Percentiles rank a stretch among this genome's conserved stretches.
phyloP scores from a whole-genome alignment of 2,888 invertebrate species.

The Apotomis capreana region DNA sequence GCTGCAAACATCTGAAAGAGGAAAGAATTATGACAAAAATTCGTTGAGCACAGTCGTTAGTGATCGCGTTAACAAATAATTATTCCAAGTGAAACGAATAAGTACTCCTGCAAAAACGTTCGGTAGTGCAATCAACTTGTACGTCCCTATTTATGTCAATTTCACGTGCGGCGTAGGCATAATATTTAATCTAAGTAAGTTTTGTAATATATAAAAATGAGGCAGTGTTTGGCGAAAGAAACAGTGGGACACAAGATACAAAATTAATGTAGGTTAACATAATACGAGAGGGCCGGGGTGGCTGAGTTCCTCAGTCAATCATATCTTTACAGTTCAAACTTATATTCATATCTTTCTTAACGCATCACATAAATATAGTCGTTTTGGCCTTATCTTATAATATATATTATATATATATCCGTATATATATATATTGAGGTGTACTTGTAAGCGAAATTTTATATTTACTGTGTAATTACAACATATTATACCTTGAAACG shows the following conservation, averaged over 20 bases:
- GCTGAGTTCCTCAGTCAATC: conserved; percentile 1
- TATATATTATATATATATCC: no score
- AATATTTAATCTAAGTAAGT: conserved; percentile 16
- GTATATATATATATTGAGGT: no score
- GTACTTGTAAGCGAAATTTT: no score
- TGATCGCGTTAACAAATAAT: no score
- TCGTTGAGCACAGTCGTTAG: neutral
- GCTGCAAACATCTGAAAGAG: neutral
- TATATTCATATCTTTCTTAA: no score
- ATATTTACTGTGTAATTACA: no score
- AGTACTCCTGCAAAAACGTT: neutral
- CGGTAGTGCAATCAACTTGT: conserved; percentile 5
- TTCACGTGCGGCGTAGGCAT: conserved; percentile 13
- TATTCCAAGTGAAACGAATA: no score
- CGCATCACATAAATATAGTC: no score
- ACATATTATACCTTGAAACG: no score
- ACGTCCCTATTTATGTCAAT: conserved; percentile 23
- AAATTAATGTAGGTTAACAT: conserved; percentile 19
- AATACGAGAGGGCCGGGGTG: neutral
- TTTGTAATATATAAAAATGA: conserved; percentile 21
- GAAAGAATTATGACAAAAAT: neutral
- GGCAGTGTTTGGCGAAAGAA: conserved; percentile 21
- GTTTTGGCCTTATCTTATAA: no score
- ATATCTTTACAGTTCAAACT: neutral
- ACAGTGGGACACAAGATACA: conserved; percentile 32